Percentiles rank a stretch among this genome's conserved stretches.
Evolutionary conservation across 2,113 vertebrate genomes (phyloP).

Genomic region (Xiphophorus hellerii): DNA sequence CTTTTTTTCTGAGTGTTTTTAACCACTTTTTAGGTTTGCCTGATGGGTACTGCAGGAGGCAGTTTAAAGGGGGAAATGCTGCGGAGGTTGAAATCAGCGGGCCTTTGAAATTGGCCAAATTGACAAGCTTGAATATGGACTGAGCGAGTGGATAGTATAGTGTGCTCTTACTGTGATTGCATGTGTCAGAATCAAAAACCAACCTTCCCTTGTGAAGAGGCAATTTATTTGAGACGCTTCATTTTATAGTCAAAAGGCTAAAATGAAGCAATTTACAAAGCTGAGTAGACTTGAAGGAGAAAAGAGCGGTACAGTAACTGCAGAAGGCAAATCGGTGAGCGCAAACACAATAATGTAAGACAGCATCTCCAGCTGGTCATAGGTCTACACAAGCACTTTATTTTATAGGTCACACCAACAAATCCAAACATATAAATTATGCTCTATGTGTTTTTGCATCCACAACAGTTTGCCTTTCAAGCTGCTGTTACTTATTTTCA

Average conservation of each 20-base stretch:
- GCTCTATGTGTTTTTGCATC: not conserved
- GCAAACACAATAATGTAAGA: constrained; percentile 4
- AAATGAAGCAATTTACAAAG: constrained; percentile 58
- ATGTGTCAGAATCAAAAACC: constrained; percentile 61
- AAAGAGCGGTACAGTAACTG: not conserved
- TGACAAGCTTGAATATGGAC: constrained; percentile 50
- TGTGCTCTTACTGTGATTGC: constrained; percentile 59
- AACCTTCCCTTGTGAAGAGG: constrained; percentile 32
- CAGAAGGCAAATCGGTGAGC: constrained; percentile 13
- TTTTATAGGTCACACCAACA: constrained; percentile 24
- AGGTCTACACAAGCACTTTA: constrained; percentile 4
- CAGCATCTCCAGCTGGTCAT: constrained; percentile 10
- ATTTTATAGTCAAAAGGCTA: constrained; percentile 56
- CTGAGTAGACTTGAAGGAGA: not conserved
- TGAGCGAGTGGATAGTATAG: constrained; percentile 48
- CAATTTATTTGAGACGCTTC: constrained; percentile 59
- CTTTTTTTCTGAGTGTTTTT: constrained; percentile 35
- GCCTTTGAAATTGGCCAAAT: constrained; percentile 66
- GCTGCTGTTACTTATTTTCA: constrained; percentile 37
- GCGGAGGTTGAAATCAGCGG: constrained; percentile 60
- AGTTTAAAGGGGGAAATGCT: constrained; percentile 22
- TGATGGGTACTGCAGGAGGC: constrained; percentile 36
- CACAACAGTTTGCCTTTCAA: constrained; percentile 14
- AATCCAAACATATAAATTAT: constrained; percentile 18
- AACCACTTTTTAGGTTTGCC: constrained; percentile 25